These are phyloP conservation scores for Porites australiensis DNA, from an alignment of 64 coral and sea anemone genomes.

Conservation along the genomic window DNA sequence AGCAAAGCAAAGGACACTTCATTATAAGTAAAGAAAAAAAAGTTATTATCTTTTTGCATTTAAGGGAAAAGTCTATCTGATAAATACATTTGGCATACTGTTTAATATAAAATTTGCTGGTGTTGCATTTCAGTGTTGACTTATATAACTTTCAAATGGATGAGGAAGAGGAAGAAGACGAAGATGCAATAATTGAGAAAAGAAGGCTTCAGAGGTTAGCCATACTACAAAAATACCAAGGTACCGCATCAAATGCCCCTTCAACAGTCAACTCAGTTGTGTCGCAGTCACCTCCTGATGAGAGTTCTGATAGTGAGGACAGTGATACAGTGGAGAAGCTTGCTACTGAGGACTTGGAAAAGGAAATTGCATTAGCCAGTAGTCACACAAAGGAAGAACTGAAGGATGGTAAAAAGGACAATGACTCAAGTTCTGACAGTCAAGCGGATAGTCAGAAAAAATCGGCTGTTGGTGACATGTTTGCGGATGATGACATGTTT, in stretches of 20 bases:
- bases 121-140: slow-evolving; percentile 79
- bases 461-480: slow-evolving; percentile 81
- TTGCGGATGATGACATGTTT: slow-evolving; percentile 97
- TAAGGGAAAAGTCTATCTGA: background rate
- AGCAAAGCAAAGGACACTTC: too few relatives aligned
- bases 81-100: background rate
- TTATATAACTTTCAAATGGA: slow-evolving; percentile 95
- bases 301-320: slow-evolving; percentile 82
- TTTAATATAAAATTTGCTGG: background rate
- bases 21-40: too few relatives aligned
- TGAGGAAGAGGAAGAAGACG: slow-evolving; percentile 92
- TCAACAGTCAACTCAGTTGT: slow-evolving; percentile 71
- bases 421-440: background rate
- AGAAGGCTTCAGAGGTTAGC: slow-evolving; percentile 86
- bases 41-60: too few relatives aligned
- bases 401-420: slow-evolving; percentile 29
- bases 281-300: slow-evolving; percentile 63
- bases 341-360: slow-evolving; percentile 67
- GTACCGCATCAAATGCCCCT: slow-evolving; percentile 55
- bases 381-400: slow-evolving; percentile 28
- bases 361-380: slow-evolving; percentile 37
- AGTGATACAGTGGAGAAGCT: slow-evolving; percentile 78
- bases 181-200: slow-evolving; percentile 93
- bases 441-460: slow-evolving; percentile 47
- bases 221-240: slow-evolving; percentile 92